phyloP scores from a whole-genome alignment of 2,113 vertebrate genomes.

The Bucco capensis region DNA sequence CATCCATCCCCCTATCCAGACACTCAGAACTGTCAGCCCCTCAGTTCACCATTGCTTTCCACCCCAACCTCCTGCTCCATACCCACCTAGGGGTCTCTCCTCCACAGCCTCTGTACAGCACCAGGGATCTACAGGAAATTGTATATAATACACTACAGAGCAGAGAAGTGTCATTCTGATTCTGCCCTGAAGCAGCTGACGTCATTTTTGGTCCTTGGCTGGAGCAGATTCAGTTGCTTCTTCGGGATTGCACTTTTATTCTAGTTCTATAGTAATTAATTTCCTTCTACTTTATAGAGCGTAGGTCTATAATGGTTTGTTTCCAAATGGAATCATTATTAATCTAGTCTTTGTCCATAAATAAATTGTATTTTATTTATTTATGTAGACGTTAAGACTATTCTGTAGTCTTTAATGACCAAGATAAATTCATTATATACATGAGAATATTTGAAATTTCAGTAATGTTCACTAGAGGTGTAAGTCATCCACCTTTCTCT shows the following conservation, averaged over 20 bases:
- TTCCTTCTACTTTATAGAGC: neutral
- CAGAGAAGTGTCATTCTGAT: neutral
- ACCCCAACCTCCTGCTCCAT: neutral
- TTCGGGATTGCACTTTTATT: neutral
- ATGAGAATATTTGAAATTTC: neutral
- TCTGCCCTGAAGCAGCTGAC: neutral
- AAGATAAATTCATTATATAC: neutral
- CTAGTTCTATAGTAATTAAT: neutral
- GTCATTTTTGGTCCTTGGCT: neutral
- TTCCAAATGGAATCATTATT: neutral
- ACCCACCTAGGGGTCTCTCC: neutral
- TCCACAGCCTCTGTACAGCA: neutral
- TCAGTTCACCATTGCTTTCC: accelerated
- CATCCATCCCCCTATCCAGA: accelerated
- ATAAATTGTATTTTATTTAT: neutral
- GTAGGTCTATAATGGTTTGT: neutral
- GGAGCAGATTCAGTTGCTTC: neutral
- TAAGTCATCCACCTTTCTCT: neutral
- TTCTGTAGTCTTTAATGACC: neutral
- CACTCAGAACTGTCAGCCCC: accelerated
- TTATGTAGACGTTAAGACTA: neutral
- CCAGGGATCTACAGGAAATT: neutral
- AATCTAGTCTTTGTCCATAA: neutral
- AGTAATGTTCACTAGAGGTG: neutral
- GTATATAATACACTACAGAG: neutral